These are phyloP conservation scores for Philereme transversata DNA, from an alignment of 2,888 invertebrate species.

Conservation along the genomic window DNA sequence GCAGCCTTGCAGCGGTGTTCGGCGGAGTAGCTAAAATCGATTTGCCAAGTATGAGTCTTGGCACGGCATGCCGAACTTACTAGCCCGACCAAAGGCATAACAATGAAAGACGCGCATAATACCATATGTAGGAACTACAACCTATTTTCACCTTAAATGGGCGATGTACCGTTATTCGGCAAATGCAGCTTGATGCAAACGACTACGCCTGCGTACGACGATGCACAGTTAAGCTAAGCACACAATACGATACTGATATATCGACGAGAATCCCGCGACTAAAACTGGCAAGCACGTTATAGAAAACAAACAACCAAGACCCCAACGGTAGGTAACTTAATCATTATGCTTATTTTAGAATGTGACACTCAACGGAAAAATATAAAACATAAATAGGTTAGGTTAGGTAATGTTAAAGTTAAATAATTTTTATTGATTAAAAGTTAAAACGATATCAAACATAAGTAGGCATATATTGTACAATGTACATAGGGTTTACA, in stretches of 20 bases:
- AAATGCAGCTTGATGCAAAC: constrained; percentile 66
- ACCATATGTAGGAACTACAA: constrained; percentile 47
- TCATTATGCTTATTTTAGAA: constrained; percentile 51
- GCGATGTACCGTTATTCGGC: constrained; percentile 63
- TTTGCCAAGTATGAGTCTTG: constrained; percentile 12
- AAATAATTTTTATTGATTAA: too few relatives aligned
- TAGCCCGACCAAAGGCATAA: constrained; percentile 4
- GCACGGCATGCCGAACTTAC: constrained; percentile 5
- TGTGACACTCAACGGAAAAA: constrained; percentile 43
- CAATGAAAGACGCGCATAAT: constrained; percentile 34
- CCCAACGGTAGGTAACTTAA: constrained; percentile 43
- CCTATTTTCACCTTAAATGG: constrained; percentile 60
- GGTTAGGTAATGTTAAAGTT: too few relatives aligned
- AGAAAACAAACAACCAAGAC: constrained; percentile 55
- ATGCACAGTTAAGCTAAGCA: constrained; percentile 58
- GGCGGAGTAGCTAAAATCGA: constrained; percentile 24
- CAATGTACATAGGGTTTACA: too few relatives aligned
- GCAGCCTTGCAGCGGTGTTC: constrained; percentile 19
- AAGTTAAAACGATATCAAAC: too few relatives aligned
- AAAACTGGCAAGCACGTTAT: constrained; percentile 47
- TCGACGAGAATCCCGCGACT: constrained; percentile 49
- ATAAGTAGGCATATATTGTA: too few relatives aligned
- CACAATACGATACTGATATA: constrained; percentile 51
- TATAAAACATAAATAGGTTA: too few relatives aligned
- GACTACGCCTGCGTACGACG: constrained; percentile 39